A percentile compares a stretch with the other conserved stretches of the same genome.
Evolutionary conservation across 92 coral and sea anemone genomes (phyloP).

Genomic region (Siderastrea siderea): DNA sequence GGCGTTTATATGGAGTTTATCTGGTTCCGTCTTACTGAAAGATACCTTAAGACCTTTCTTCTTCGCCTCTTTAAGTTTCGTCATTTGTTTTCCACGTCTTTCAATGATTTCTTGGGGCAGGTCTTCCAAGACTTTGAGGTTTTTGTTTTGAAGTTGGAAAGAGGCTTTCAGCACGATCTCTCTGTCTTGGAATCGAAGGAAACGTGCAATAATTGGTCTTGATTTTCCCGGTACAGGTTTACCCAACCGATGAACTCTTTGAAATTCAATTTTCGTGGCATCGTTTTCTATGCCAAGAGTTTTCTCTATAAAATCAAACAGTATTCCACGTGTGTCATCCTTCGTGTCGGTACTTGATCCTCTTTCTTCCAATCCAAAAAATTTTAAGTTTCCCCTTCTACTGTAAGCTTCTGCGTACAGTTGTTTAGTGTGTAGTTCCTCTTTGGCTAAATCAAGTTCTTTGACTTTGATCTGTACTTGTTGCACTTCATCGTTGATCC

Average conservation of each 20-base stretch:
- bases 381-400: constrained; percentile 6
- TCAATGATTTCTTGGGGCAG: constrained; percentile 27
- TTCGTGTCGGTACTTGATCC: not conserved
- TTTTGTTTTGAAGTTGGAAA: constrained; percentile 5
- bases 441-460: constrained; percentile 12
- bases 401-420: constrained; percentile 23
- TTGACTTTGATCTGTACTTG: not conserved
- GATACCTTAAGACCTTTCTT: constrained; percentile 13
- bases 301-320: constrained; percentile 16
- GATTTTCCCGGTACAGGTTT: not conserved
- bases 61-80: constrained; percentile 20
- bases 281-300: constrained; percentile 6
- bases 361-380: constrained; percentile 22
- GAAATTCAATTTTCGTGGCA: constrained; percentile 4
- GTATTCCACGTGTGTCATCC: not conserved
- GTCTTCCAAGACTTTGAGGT: constrained; percentile 17
- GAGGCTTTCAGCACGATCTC: constrained; percentile 24
- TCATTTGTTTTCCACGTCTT: constrained; percentile 16
- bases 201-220: constrained; percentile 20
- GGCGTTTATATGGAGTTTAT: constrained; percentile 22
- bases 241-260: constrained; percentile 26
- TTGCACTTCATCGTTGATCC: not conserved
- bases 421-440: constrained; percentile 9
- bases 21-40: constrained; percentile 33
- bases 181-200: constrained; percentile 11